Base-by-base conservation (phyloP, 92 coral and sea anemone species). In the Siderastrea radians region DNA sequence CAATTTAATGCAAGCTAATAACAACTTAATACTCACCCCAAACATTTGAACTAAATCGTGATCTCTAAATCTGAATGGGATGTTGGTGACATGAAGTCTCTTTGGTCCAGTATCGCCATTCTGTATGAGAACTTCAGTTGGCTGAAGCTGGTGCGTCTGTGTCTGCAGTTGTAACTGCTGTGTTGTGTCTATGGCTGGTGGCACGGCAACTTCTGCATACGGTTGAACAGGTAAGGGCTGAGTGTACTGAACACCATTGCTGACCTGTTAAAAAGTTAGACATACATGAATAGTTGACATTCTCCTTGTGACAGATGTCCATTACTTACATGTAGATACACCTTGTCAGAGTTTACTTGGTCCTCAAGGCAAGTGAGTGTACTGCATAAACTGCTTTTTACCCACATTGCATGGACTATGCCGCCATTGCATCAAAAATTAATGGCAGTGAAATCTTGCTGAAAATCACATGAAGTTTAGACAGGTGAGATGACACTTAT, bases 11-110 rank as follows among this genome's bases (percentile, higher is more conserved):
- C 6, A 44, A 6, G 6, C 3, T 26, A 60, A 78, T 12, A 48
- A 15, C 49, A 55, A 76, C 6, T 65, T 3, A 17, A 19, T 26
- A 72, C 96, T 80, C 53, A 97, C 99, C 98, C 95, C 99, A 89
- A 97, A 97, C 99, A 97, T 97, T 78, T 97, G 98, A 63, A 87
- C 84, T 15, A 97, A 81, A 71, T 97, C 99, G 59, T 92, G 94
- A 58, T 97, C 99, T 58, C 98, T 86, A 74, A 97, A 96, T 83
- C 99, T 83, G 86, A 95, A 97, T 15, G 99, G 99, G 67, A 97
- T 93, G 79, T 97, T 97, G 3, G 99, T 97, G 50, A 97, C 99
- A 71, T 97, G 99, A 2, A 97, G 89, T 65, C 99, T 93, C 81
- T 94, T 97, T 45, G 91, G 95, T 48, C 98, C 98, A 5, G 87